A percentile compares a stretch with the other conserved stretches of the same genome.
Evolutionary conservation across 53 echinoderm and acorn worm species (phyloP).

Genomic region (Holothuria leucospilota): DNA sequence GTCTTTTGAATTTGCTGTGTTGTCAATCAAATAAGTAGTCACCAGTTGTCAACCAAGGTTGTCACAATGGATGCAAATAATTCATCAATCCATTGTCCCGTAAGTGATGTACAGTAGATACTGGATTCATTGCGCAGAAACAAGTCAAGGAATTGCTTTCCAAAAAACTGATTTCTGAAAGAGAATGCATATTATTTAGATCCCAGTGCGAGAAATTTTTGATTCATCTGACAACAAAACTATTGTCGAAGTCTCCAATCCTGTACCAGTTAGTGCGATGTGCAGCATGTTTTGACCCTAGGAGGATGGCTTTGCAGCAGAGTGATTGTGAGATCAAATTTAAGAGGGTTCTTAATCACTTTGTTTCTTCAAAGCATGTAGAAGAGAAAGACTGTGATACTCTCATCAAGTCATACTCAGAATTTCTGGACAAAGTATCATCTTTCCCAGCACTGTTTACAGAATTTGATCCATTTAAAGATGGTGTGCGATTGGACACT

Average conservation of each 20-base stretch:
- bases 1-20: too few species aligned
- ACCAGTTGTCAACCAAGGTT: too few species aligned
- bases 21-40: too few species aligned
- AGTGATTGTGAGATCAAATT: conserved; percentile 6
- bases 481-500: conserved; percentile 24
- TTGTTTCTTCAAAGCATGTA: conserved; percentile 40
- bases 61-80: neutral
- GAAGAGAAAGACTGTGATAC: conserved; percentile 44
- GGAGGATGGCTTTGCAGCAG: conserved; percentile 36
- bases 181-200: neutral
- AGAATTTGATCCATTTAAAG: conserved; percentile 28
- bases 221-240: neutral
- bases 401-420: conserved; percentile 39
- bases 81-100: neutral
- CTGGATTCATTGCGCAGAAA: neutral
- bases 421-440: conserved; percentile 34
- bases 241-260: conserved; percentile 7
- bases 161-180: neutral
- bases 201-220: neutral
- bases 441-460: conserved; percentile 24
- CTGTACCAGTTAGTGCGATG: conserved; percentile 33
- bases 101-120: neutral
- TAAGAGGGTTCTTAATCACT: conserved; percentile 20
- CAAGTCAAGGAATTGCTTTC: neutral
- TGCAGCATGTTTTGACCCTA: conserved; percentile 34